Evolutionary conservation across 1,140 invertebrate genomes (phyloP).

Genomic region (Littorina saxatilis): DNA sequence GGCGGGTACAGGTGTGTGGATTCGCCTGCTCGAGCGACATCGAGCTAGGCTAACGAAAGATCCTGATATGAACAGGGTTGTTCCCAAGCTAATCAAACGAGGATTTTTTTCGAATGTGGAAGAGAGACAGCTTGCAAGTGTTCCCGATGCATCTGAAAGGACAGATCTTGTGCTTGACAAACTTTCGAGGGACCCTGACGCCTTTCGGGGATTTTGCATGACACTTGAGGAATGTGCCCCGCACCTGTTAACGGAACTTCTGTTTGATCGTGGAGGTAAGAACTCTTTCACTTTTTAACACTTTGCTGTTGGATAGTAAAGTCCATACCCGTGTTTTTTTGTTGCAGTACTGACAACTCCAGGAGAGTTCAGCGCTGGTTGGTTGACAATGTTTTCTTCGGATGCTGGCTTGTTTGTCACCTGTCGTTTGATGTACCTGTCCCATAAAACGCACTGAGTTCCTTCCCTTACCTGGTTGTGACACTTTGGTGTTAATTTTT

Average conservation of each 20-base stretch:
- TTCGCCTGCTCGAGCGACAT: slow-evolving; percentile 61
- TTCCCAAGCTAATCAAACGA: slow-evolving; percentile 56
- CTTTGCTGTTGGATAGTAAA: background rate
- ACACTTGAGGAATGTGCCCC: slow-evolving; percentile 54
- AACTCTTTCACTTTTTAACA: background rate
- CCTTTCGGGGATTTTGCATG: slow-evolving; percentile 64
- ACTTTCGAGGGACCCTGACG: slow-evolving; percentile 54
- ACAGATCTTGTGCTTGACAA: slow-evolving; percentile 62
- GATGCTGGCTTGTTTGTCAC: background rate
- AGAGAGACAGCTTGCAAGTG: slow-evolving; percentile 52
- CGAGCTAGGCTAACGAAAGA: slow-evolving; percentile 55
- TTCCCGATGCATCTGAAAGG: slow-evolving; percentile 43
- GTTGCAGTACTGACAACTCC: background rate
- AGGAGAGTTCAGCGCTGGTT: background rate
- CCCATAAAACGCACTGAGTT: background rate
- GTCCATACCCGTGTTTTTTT: background rate
- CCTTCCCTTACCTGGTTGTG: background rate
- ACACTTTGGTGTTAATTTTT: too few species aligned
- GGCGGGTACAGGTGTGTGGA: slow-evolving; percentile 57
- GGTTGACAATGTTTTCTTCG: background rate
- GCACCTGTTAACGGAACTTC: slow-evolving; percentile 62
- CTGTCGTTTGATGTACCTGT: too few species aligned
- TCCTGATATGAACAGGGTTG: slow-evolving; percentile 59
- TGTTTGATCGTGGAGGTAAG: slow-evolving; percentile 52
- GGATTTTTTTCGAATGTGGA: slow-evolving; percentile 57